A percentile compares a stretch with the other conserved stretches of the same genome.
Conservation (phyloP, 2,888 invertebrate genomes). For the Apamea monoglypha region DNA sequence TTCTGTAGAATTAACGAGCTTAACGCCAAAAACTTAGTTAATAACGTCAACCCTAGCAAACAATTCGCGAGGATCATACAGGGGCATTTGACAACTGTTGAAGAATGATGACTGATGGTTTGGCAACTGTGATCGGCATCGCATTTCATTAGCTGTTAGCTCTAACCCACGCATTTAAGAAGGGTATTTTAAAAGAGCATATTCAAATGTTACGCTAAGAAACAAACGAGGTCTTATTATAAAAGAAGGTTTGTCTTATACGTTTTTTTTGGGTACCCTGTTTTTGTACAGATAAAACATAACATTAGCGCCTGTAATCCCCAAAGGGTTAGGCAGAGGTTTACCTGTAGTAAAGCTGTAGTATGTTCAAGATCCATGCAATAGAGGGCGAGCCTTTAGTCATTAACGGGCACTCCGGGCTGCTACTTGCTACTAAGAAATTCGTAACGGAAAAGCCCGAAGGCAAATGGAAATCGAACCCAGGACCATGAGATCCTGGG, state of each 20-base stretch:
- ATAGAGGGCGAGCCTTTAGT: not conserved
- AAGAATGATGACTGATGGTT: not conserved
- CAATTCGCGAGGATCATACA: not conserved
- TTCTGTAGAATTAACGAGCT: conserved; percentile 28
- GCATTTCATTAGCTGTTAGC: conserved; percentile 26
- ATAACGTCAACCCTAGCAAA: conserved; percentile 12
- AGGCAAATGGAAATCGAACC: not conserved
- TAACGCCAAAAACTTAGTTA: conserved; percentile 20
- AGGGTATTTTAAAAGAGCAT: not conserved
- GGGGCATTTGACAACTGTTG: not conserved
- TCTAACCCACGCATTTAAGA: not conserved
- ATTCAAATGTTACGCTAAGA: not conserved
- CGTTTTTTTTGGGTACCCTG: too few species aligned
- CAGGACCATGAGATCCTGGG: too few species aligned
- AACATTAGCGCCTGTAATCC: not conserved
- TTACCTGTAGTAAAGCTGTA: not conserved
- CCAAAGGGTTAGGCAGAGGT: not conserved
- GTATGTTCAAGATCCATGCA: not conserved
- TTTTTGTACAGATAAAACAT: too few species aligned
- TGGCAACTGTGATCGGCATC: not conserved
- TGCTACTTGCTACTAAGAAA: not conserved
- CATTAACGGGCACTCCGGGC: too few species aligned
- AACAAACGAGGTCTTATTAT: not conserved
- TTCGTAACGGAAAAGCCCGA: not conserved
- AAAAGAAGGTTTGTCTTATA: too few species aligned